Evolutionary conservation across 2,888 invertebrate species (phyloP).

Genomic region (Lasioglossum vierecki): DNA sequence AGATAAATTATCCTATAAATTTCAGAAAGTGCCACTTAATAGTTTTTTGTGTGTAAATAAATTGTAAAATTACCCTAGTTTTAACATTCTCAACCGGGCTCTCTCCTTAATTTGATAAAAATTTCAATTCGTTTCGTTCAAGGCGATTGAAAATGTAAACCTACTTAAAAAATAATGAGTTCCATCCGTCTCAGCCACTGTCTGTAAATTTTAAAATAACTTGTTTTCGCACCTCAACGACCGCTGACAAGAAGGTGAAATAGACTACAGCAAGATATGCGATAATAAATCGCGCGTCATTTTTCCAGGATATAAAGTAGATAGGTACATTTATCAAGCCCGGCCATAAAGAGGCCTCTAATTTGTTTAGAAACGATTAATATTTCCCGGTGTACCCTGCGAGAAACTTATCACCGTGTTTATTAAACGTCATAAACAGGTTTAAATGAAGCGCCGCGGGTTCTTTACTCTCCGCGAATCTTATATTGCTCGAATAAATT

Average conservation of each 20-base stretch:
- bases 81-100: neutral
- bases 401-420: slow-evolving; percentile 19
- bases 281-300: slow-evolving; percentile 20
- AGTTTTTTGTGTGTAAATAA: neutral
- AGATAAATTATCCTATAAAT: too few relatives aligned
- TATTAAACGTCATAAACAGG: slow-evolving; percentile 32
- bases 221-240: slow-evolving; percentile 2
- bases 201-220: neutral
- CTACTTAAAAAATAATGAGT: neutral
- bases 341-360: slow-evolving; percentile 23
- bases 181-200: neutral
- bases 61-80: neutral
- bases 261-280: neutral
- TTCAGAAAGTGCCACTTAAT: too few relatives aligned
- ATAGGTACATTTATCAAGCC: neutral
- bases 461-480: neutral
- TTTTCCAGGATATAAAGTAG: neutral
- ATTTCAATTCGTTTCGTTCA: neutral
- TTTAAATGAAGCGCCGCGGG: slow-evolving; percentile 19
- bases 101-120: neutral
- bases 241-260: too few relatives aligned
- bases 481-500: slow-evolving; percentile 14
- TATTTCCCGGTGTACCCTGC: neutral
- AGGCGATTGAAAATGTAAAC: neutral
- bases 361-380: slow-evolving; percentile 29